These are phyloP conservation scores for Carassius gibelio DNA, from an alignment of 2,113 vertebrate genomes.

Conservation along the genomic window DNA sequence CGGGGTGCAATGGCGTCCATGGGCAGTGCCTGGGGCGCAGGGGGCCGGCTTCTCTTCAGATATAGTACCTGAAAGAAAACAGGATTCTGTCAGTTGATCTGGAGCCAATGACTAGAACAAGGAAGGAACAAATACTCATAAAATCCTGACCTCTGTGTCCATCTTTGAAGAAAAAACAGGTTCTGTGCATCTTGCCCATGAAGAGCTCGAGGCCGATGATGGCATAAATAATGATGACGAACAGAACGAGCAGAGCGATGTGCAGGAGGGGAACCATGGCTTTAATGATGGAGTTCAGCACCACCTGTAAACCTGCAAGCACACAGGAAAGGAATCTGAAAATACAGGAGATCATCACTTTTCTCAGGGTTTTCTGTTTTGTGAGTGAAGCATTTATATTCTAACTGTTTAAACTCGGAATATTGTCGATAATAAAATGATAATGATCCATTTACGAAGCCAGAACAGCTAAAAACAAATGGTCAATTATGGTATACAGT, in stretches of 20 bases:
- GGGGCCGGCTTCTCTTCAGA: slow-evolving; percentile 90
- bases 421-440: neutral
- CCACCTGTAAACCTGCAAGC: slow-evolving; percentile 93
- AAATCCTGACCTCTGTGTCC: slow-evolving; percentile 76
- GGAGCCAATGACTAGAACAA: neutral
- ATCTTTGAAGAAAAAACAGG: slow-evolving; percentile 81
- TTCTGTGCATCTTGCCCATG: slow-evolving; percentile 99
- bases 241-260: slow-evolving; percentile 95
- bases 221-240: slow-evolving; percentile 99
- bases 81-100: neutral
- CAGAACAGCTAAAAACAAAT: neutral
- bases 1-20: slow-evolving; percentile 85
- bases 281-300: slow-evolving; percentile 99
- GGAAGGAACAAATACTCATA: neutral
- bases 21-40: slow-evolving; percentile 83
- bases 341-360: neutral
- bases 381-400: neutral
- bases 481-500: neutral
- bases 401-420: neutral
- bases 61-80: slow-evolving; percentile 57
- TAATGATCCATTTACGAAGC: neutral
- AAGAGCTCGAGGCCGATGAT: slow-evolving; percentile 98
- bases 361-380: neutral
- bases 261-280: slow-evolving; percentile 99
- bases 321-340: slow-evolving; percentile 21